Evolutionary conservation across 2,797 vertebrate genomes (phyloP).

Genomic region (Oophaga sylvatica): DNA sequence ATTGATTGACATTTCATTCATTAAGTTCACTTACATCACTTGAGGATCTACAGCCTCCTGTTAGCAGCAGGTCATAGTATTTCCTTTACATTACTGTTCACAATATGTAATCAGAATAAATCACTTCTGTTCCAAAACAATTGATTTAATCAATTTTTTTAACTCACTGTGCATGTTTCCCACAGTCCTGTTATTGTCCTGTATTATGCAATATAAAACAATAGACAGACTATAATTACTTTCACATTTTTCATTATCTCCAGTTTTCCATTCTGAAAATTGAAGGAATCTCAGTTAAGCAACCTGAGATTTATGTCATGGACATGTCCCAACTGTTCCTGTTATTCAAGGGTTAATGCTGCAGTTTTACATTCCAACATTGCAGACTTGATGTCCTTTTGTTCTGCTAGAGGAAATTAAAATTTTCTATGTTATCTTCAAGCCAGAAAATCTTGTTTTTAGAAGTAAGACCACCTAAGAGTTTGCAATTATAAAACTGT

Average conservation of each 20-base stretch:
- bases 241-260: slow-evolving; percentile 10
- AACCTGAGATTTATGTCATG: neutral
- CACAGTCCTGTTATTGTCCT: neutral
- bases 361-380: slow-evolving; percentile 28
- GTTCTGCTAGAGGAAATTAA: slow-evolving; percentile 40
- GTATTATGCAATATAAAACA: neutral
- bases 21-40: neutral
- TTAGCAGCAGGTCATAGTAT: neutral
- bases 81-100: neutral
- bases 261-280: slow-evolving; percentile 3
- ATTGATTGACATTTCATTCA: too few relatives aligned
- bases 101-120: slow-evolving; percentile 2
- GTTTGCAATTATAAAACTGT: slow-evolving; percentile 37
- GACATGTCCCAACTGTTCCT: slow-evolving; percentile 5
- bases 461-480: slow-evolving; percentile 50
- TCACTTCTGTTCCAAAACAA: neutral
- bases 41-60: neutral
- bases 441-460: slow-evolving; percentile 38
- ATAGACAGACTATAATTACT: neutral
- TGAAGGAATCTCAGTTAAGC: neutral
- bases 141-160: neutral
- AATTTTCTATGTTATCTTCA: slow-evolving; percentile 48
- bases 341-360: slow-evolving; percentile 22
- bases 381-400: slow-evolving; percentile 30
- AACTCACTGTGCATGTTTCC: neutral